phyloP scores from a whole-genome alignment of 2,113 vertebrate genomes.

The Rhinolophus sinicus region DNA sequence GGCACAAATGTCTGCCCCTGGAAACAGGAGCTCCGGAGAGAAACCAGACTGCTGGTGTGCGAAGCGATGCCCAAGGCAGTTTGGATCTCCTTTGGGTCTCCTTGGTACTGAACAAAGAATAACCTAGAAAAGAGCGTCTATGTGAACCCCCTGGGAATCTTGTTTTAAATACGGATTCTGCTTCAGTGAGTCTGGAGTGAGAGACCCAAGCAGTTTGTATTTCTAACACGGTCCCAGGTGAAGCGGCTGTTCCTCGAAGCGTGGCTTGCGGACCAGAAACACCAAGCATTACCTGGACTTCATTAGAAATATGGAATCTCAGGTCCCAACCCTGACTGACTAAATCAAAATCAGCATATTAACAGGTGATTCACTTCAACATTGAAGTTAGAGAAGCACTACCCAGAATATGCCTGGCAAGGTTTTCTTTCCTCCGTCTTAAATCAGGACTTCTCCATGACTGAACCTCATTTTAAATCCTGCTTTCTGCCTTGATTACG shows the following conservation, averaged over 20 bases:
- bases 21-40: background rate
- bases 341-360: slow-evolving; percentile 21
- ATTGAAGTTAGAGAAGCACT: background rate
- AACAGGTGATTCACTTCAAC: background rate
- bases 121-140: background rate
- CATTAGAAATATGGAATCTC: background rate
- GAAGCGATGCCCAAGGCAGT: background rate
- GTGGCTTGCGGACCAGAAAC: background rate
- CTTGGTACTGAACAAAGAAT: background rate
- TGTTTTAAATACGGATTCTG: slow-evolving; percentile 14
- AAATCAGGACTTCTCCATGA: background rate
- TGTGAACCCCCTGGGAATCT: background rate
- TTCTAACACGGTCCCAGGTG: background rate
- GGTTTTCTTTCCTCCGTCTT: slow-evolving; percentile 19
- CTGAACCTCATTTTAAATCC: background rate
- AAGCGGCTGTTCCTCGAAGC: background rate
- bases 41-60: background rate
- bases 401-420: background rate
- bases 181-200: background rate
- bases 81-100: background rate
- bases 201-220: background rate
- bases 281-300: background rate
- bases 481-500: background rate
- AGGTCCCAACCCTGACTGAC: background rate
- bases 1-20: background rate